Evolutionary conservation across 92 coral and sea anemone genomes (phyloP).

Genomic region (Zoanthus solanderi): DNA sequence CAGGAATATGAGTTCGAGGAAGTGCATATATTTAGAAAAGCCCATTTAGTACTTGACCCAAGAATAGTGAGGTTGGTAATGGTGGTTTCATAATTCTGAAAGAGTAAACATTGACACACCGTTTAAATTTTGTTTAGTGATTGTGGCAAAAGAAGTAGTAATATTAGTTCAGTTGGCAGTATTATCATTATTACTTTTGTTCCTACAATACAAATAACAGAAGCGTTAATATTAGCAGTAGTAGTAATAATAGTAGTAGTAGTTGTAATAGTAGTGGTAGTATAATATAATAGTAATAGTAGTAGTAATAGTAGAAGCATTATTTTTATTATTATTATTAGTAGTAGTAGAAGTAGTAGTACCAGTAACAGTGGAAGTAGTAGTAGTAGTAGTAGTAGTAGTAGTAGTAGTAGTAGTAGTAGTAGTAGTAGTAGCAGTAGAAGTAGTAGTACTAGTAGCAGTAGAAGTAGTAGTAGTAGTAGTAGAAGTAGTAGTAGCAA

Average conservation of each 20-base stretch:
- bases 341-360: not conserved
- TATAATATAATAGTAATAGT: no score
- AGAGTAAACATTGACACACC: no score
- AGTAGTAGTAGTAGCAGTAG: not conserved
- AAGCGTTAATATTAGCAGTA: no score
- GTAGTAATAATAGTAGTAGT: not conserved
- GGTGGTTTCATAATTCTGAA: no score
- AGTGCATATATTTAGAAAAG: slow-evolving; percentile 70
- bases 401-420: no score
- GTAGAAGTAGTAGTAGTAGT: not conserved
- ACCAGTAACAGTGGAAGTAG: not conserved
- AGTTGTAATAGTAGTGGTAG: not conserved
- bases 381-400: not conserved
- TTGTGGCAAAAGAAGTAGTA: no score
- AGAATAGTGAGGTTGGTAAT: slow-evolving; percentile 52
- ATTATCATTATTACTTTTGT: no score
- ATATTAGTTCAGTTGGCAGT: not conserved
- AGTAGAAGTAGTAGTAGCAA: not conserved
- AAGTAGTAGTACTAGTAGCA: not conserved
- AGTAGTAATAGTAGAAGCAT: no score
- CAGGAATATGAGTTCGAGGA: slow-evolving; percentile 73
- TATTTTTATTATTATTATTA: no score
- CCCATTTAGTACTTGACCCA: slow-evolving; percentile 72
- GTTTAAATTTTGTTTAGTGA: no score
- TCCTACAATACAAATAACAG: not conserved